phyloP scores from a whole-genome alignment of 2,797 vertebrate genomes.

The Semotilus atromaculatus region DNA sequence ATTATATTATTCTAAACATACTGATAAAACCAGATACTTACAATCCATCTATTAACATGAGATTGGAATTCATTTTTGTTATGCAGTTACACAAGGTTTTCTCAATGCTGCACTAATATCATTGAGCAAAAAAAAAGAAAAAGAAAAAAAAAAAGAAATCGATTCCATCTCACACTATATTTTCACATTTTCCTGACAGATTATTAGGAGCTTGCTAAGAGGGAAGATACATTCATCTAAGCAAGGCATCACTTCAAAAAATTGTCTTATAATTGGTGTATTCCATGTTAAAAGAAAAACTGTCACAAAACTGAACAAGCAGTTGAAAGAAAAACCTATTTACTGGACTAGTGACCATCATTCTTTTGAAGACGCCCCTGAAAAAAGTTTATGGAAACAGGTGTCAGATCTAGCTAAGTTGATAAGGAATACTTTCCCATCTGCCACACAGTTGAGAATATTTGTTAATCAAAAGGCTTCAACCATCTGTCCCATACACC shows the following conservation, averaged over 20 bases:
- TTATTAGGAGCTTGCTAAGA: constrained; percentile 1
- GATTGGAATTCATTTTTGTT: not conserved
- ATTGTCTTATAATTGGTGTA: constrained; percentile 6
- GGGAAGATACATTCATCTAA: not conserved
- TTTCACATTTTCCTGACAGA: not conserved
- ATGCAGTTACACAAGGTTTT: not conserved
- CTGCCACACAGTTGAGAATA: constrained; percentile 16
- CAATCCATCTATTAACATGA: not conserved
- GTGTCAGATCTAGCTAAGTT: not conserved
- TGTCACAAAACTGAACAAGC: not conserved
- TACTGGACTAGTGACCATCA: not conserved
- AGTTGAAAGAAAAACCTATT: not conserved
- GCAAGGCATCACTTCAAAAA: constrained; percentile 10
- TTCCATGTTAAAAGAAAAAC: constrained; percentile 22
- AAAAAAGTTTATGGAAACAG: constrained; percentile 17
- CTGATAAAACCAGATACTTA: too few species aligned
- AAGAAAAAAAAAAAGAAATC: not conserved
- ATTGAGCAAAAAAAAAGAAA: not conserved
- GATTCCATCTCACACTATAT: not conserved
- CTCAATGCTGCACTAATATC: not conserved
- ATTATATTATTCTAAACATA: not conserved
- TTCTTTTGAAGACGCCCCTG: not conserved
- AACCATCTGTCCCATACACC: constrained; percentile 32
- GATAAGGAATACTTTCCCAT: constrained; percentile 4
- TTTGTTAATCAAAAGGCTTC: constrained; percentile 24